These are phyloP conservation scores for Morus bassanus DNA, from an alignment of 2,797 vertebrate genomes.

Conservation along the genomic window DNA sequence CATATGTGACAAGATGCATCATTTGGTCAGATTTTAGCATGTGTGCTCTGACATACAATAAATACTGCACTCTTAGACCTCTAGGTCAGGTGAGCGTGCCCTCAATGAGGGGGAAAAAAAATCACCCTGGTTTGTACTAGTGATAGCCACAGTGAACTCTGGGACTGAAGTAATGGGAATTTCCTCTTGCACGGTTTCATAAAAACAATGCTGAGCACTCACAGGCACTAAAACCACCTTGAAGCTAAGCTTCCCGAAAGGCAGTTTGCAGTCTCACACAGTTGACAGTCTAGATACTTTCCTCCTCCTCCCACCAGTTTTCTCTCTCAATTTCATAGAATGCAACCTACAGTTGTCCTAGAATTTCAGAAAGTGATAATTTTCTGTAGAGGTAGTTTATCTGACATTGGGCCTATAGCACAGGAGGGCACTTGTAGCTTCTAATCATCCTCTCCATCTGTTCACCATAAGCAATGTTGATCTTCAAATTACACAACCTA, in stretches of 20 bases:
- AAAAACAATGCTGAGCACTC: conserved; percentile 16
- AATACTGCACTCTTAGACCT: neutral
- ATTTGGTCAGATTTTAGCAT: neutral
- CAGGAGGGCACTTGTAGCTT: conserved; percentile 62
- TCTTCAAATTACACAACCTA: conserved; percentile 48
- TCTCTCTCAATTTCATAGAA: conserved; percentile 61
- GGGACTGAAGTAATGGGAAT: conserved; percentile 36
- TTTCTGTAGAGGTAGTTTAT: conserved; percentile 64
- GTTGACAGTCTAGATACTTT: conserved; percentile 65
- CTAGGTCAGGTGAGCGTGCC: neutral
- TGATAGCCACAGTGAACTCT: neutral
- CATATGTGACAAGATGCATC: neutral
- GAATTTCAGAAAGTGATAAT: conserved; percentile 62
- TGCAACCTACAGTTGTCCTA: conserved; percentile 62
- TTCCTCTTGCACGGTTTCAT: conserved; percentile 21
- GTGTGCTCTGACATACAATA: neutral
- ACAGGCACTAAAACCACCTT: conserved; percentile 40
- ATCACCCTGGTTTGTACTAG: neutral
- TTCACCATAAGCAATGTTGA: conserved; percentile 58
- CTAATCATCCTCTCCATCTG: conserved; percentile 67
- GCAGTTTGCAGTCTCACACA: conserved; percentile 62
- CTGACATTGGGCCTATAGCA: conserved; percentile 62
- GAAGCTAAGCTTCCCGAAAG: conserved; percentile 41
- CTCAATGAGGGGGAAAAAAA: neutral
- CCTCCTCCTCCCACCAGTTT: conserved; percentile 60